Evolutionary conservation across 2,888 invertebrate species (phyloP).

Genomic region (Hermaeophaga mercurialis): DNA sequence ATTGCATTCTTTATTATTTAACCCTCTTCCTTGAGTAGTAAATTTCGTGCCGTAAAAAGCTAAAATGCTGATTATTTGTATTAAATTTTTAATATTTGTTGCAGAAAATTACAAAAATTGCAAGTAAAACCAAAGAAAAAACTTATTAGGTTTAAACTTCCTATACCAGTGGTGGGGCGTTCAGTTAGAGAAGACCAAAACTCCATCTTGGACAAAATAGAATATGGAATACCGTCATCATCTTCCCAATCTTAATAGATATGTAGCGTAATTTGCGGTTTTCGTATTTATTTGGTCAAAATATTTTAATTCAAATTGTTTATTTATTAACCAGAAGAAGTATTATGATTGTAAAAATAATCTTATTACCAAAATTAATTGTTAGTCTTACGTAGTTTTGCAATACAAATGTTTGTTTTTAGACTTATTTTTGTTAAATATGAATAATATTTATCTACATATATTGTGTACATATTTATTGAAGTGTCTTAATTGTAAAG

Average conservation of each 20-base stretch:
- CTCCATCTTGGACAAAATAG: constrained; percentile 49
- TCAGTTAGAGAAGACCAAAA: constrained; percentile 38
- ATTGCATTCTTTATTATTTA: not conserved
- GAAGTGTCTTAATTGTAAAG: constrained; percentile 6
- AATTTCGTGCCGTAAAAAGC: too few species aligned
- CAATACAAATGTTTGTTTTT: not conserved
- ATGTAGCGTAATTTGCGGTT: not conserved
- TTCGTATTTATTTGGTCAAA: not conserved
- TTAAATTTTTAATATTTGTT: too few species aligned
- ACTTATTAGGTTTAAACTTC: constrained; percentile 40
- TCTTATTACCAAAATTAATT: not conserved
- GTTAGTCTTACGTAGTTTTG: not conserved
- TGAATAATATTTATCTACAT: constrained; percentile 1
- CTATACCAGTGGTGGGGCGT: constrained; percentile 40
- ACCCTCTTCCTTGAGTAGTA: not conserved
- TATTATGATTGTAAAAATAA: not conserved
- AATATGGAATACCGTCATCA: constrained; percentile 40
- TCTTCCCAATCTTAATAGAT: constrained; percentile 37
- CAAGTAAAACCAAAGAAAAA: constrained; percentile 54
- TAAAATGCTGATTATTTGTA: too few species aligned
- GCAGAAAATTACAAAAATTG: constrained; percentile 60
- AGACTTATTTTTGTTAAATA: constrained; percentile 14
- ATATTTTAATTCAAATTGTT: not conserved
- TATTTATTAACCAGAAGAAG: not conserved
- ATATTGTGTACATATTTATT: constrained; percentile 4